phyloP scores from a whole-genome alignment of 2,888 invertebrate species.

The Thera britannica region DNA sequence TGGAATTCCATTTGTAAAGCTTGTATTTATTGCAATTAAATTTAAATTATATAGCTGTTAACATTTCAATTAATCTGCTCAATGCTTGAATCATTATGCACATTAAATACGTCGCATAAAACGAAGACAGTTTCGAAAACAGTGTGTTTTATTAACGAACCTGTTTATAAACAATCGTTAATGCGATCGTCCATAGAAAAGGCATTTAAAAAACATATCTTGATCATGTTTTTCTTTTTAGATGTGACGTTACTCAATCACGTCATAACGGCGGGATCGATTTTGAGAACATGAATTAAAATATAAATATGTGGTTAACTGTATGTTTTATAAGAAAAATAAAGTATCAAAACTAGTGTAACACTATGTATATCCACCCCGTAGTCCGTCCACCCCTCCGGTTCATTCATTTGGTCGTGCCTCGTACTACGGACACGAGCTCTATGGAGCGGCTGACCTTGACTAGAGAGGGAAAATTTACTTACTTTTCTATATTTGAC shows the following conservation, averaged over 20 bases:
- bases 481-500: background rate
- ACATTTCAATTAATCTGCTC: constrained; percentile 6
- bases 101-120: constrained; percentile 4
- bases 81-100: background rate
- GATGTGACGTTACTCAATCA: background rate
- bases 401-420: constrained; percentile 63
- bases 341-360: constrained; percentile 34
- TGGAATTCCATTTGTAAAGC: too few species aligned
- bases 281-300: too few species aligned
- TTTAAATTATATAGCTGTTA: background rate
- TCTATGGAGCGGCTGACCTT: constrained; percentile 51
- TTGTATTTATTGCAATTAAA: too few species aligned
- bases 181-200: too few species aligned
- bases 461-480: constrained; percentile 25
- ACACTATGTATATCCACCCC: constrained; percentile 30
- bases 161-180: background rate
- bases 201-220: too few species aligned
- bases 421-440: constrained; percentile 45
- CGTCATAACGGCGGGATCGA: too few species aligned
- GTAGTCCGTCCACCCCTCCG: constrained; percentile 52
- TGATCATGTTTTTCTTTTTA: too few species aligned
- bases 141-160: background rate
- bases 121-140: background rate
- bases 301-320: background rate
- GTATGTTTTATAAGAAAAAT: background rate